These are phyloP conservation scores for Dermolepida albohirtum DNA, from an alignment of 2,888 invertebrate genomes.

Conservation along the genomic window DNA sequence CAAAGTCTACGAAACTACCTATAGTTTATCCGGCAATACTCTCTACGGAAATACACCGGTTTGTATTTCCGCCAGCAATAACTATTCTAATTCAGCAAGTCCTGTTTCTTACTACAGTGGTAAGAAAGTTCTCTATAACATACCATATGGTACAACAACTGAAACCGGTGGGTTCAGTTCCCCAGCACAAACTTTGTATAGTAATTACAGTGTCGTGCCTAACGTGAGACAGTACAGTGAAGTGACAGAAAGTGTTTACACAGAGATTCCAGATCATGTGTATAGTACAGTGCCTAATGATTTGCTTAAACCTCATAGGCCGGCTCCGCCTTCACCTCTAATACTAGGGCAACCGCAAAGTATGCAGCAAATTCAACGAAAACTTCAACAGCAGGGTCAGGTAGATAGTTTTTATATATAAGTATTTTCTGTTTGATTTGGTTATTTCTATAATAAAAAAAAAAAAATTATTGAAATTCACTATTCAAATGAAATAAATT, in stretches of 20 bases:
- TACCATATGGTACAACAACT: slow-evolving; percentile 19
- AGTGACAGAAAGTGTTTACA: slow-evolving; percentile 57
- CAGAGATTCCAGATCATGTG: slow-evolving; percentile 62
- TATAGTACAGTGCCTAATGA: slow-evolving; percentile 62
- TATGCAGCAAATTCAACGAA: slow-evolving; percentile 64
- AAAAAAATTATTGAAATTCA: no score
- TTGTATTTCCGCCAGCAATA: slow-evolving; percentile 19
- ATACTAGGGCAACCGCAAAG: slow-evolving; percentile 60
- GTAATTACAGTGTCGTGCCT: slow-evolving; percentile 44
- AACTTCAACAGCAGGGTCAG: slow-evolving; percentile 62
- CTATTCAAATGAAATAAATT: no score
- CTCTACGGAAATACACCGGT: slow-evolving; percentile 13
- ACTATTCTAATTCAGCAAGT: slow-evolving; percentile 13
- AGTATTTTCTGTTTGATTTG: slow-evolving; percentile 4
- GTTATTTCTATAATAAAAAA: neutral
- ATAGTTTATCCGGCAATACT: slow-evolving; percentile 22
- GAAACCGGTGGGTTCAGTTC: neutral
- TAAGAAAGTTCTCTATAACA: slow-evolving; percentile 25
- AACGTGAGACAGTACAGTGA: slow-evolving; percentile 55
- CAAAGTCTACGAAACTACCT: slow-evolving; percentile 36
- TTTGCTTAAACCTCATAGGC: slow-evolving; percentile 61
- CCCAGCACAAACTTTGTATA: slow-evolving; percentile 26
- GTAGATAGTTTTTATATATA: slow-evolving; percentile 49
- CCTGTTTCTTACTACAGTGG: slow-evolving; percentile 18
- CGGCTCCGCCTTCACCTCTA: slow-evolving; percentile 63